phyloP scores from a whole-genome alignment of 2,113 vertebrate species.

The Gorsachius goisagi region DNA sequence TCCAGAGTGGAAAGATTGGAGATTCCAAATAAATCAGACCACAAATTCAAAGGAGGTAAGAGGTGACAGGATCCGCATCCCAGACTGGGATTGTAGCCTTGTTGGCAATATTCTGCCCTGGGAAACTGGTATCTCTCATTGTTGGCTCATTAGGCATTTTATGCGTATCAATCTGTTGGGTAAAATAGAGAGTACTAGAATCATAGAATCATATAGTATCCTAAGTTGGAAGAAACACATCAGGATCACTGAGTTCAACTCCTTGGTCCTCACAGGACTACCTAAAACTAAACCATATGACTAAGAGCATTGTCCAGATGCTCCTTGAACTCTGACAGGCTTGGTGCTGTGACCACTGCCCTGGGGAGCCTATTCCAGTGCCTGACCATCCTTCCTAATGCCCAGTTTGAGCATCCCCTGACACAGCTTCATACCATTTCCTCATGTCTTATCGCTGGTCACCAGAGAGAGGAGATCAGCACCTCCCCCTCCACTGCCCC shows the following conservation, averaged over 20 bases:
- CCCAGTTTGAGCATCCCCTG: too few relatives aligned
- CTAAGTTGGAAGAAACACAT: too few relatives aligned
- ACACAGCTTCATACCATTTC: background rate
- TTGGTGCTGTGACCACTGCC: too few relatives aligned
- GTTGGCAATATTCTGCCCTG: background rate
- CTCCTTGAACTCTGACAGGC: too few relatives aligned
- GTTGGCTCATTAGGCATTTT: background rate
- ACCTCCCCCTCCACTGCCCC: background rate
- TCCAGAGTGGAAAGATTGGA: background rate
- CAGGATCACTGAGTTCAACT: too few relatives aligned
- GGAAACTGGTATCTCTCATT: background rate
- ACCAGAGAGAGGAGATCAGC: background rate
- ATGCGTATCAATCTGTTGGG: background rate
- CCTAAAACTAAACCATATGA: too few relatives aligned
- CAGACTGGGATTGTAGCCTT: background rate
- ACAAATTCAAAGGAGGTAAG: background rate
- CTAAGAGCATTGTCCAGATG: too few relatives aligned
- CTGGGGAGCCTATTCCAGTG: too few relatives aligned
- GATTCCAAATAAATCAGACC: background rate
- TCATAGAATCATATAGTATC: background rate
- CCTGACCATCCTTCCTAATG: too few relatives aligned
- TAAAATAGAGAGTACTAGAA: background rate
- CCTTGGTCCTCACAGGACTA: too few relatives aligned
- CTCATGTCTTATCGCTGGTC: background rate
- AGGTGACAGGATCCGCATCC: background rate